Evolutionary conservation across 2,113 vertebrate genomes (phyloP).

Genomic region (Ploceus nigricollis): DNA sequence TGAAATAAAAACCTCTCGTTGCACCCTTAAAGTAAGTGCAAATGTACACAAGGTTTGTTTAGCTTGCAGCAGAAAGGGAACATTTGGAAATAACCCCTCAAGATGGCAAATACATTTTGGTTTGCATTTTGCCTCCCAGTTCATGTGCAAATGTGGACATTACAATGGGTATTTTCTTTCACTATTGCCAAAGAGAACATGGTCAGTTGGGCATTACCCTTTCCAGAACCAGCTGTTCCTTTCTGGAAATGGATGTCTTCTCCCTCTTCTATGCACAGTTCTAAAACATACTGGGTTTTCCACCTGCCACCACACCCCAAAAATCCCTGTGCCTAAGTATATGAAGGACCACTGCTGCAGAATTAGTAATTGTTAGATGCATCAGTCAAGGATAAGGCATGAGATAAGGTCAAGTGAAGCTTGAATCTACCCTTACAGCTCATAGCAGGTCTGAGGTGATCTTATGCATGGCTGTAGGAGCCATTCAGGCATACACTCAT

Average conservation of each 20-base stretch:
- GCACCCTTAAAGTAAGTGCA: slow-evolving; percentile 6
- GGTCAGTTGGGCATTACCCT: not conserved
- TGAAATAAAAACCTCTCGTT: slow-evolving; percentile 39
- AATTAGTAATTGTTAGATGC: not conserved
- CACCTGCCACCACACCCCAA: not conserved
- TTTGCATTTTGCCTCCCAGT: slow-evolving; percentile 28
- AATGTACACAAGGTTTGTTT: slow-evolving; percentile 45
- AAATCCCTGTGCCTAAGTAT: not conserved
- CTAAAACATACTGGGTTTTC: not conserved
- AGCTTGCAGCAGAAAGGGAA: not conserved
- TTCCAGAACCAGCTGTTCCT: not conserved
- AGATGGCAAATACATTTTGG: slow-evolving; percentile 43
- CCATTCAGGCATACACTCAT: not conserved
- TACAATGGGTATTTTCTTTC: slow-evolving; percentile 29
- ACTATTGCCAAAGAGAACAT: not conserved
- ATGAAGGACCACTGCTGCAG: not conserved
- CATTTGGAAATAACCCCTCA: slow-evolving; percentile 15
- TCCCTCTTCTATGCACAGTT: not conserved
- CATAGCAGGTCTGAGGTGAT: not conserved
- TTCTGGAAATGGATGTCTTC: not conserved
- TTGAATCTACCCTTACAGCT: not conserved
- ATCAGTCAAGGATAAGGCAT: not conserved
- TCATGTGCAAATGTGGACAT: slow-evolving; percentile 6
- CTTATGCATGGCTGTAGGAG: not conserved
- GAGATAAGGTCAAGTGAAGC: not conserved